phyloP scores from a whole-genome alignment of 1,140 invertebrate species.

The Pseudomyrmex concolor region DNA sequence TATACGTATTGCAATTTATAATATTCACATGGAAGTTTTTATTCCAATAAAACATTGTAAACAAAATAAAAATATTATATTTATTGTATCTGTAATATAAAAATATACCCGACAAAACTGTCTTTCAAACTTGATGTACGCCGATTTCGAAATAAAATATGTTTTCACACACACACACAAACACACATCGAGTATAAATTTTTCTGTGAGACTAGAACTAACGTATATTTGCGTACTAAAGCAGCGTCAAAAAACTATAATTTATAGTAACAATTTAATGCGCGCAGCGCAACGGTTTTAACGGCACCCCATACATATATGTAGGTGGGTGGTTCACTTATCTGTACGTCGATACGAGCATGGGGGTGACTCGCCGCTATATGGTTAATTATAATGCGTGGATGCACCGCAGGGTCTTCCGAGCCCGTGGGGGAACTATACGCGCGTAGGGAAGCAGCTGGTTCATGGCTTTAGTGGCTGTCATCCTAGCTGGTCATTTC shows the following conservation, averaged over 20 bases:
- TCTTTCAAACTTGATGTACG: not conserved
- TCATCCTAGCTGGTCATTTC: constrained; percentile 74
- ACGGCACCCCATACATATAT: constrained; percentile 15
- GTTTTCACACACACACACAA: too few relatives aligned
- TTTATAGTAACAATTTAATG: not conserved
- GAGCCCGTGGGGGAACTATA: constrained; percentile 50
- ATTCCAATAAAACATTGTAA: not conserved
- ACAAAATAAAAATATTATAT: constrained; percentile 2
- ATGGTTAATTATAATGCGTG: constrained; percentile 71
- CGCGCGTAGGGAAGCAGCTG: constrained; percentile 67
- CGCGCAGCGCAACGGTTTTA: constrained; percentile 9
- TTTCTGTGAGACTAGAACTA: too few relatives aligned
- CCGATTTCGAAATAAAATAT: not conserved
- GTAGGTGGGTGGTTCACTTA: constrained; percentile 62
- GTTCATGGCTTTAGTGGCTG: constrained; percentile 69
- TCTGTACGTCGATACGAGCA: constrained; percentile 52
- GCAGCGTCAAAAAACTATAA: not conserved
- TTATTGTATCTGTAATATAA: not conserved
- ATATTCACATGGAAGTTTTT: not conserved
- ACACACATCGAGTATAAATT: too few relatives aligned
- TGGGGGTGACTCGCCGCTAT: constrained; percentile 66
- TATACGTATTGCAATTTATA: not conserved
- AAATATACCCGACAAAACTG: not conserved
- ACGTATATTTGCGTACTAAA: not conserved
- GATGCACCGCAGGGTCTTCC: constrained; percentile 67